Percentiles rank a stretch among this genome's conserved stretches.
phyloP scores from a whole-genome alignment of 1,140 invertebrate species.

The Helicoverpa armigera region DNA sequence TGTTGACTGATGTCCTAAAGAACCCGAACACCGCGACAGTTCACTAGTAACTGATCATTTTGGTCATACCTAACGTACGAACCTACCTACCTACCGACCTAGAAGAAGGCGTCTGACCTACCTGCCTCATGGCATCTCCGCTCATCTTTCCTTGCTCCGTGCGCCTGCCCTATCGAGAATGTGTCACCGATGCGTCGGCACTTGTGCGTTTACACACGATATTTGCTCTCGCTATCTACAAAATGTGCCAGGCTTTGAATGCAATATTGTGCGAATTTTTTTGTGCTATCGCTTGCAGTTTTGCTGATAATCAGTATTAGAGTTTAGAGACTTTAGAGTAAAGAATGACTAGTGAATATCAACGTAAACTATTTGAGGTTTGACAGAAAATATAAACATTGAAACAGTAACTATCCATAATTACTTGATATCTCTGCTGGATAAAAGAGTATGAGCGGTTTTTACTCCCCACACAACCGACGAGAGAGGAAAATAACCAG shows the following conservation, averaged over 20 bases:
- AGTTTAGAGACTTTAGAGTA: too few relatives aligned
- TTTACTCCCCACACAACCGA: not conserved
- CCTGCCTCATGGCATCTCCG: too few relatives aligned
- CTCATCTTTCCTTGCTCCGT: not conserved
- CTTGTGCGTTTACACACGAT: conserved; percentile 47
- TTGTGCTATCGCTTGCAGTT: not conserved
- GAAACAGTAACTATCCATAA: not conserved
- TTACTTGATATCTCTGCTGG: not conserved
- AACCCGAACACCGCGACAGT: too few relatives aligned
- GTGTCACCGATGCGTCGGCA: conserved; percentile 62
- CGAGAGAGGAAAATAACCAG: conserved; percentile 18
- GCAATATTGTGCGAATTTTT: conserved; percentile 3
- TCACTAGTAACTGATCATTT: too few relatives aligned
- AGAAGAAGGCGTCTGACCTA: too few relatives aligned
- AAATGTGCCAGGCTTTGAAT: conserved; percentile 1
- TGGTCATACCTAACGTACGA: too few relatives aligned
- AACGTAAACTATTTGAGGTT: too few relatives aligned
- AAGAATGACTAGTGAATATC: too few relatives aligned
- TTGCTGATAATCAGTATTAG: not conserved
- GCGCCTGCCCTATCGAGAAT: conserved; percentile 59
- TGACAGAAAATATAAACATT: too few relatives aligned
- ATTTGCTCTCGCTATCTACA: conserved; percentile 7
- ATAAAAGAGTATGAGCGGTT: not conserved
- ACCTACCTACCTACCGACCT: too few relatives aligned
- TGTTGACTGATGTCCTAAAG: too few relatives aligned